Base-by-base conservation (phyloP, 2,888 invertebrate species). In the Tubiluchus corallicola region DNA sequence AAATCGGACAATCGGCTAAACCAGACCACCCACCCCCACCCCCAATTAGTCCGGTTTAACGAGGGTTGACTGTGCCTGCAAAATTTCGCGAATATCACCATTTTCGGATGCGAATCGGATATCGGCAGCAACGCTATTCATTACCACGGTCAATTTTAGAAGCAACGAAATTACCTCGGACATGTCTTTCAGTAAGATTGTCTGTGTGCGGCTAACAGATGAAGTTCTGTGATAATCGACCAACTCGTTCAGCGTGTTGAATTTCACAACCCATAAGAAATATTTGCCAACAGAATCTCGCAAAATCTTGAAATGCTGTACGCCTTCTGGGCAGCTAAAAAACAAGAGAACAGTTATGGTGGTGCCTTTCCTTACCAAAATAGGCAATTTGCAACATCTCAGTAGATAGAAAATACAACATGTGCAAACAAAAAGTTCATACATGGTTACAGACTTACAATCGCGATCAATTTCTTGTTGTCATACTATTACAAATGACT, bases 221-320 rank as follows among this genome's bases (percentile, higher is more conserved):
- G 88, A 82, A 37, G 52, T 54, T 43, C 67, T 57, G 68, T 99
- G 98, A 68, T 98, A 94, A 62, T 96, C 90, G 42, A 99, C 90
- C 59, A 99, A 73, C 71, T 98, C 94, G 66, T 99, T 99, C 53
- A 99, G 74, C 47, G 94, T 94, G 70, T 87, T 87, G 69, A 99
- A 98, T 72, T 96, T 96, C 49, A 94, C 92, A 55, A 94, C 92
- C 98, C 98, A 99, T 52, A 99, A 74, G 71, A 96, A 99, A 71
- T 98, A 99, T 71, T 96, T 96, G 61, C 96, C 94, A 57, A 81
- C 82, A 54, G 88, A 87, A 65, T 99, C 98, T 55, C 96, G 74
- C 54, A 98, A 73, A 49, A 99, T 92, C 71, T 94, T 92, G 67
- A 92, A 94, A 68, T 94, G 92, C 66, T 92, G 92, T 42, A 92